phyloP scores from a whole-genome alignment of 1,140 invertebrate species.

The Linepithema humile region DNA sequence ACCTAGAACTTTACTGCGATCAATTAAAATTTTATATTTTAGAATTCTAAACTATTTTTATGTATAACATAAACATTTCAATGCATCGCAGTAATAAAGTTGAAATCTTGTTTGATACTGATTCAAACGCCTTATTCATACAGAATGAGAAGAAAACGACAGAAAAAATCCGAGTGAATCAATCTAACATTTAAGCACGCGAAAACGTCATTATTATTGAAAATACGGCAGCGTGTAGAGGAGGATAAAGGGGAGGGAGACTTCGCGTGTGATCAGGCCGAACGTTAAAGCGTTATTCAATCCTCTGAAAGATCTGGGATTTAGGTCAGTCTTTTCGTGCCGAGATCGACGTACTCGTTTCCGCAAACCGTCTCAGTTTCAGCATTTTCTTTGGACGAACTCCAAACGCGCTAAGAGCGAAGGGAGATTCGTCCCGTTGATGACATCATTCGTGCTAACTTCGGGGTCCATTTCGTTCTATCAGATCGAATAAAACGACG shows the following conservation, averaged over 20 bases:
- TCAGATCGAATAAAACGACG: not conserved
- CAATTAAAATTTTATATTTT: too few relatives aligned
- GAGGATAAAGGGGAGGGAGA: not conserved
- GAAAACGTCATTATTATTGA: constrained; percentile 55
- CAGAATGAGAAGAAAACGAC: not conserved
- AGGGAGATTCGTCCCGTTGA: constrained; percentile 1
- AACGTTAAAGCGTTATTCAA: constrained; percentile 34
- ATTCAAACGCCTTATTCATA: not conserved
- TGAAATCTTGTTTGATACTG: too few relatives aligned
- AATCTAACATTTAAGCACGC: constrained; percentile 37
- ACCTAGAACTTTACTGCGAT: too few relatives aligned
- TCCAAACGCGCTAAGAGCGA: constrained; percentile 18
- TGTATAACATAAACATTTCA: not conserved
- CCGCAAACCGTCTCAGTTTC: constrained; percentile 35
- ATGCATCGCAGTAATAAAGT: not conserved
- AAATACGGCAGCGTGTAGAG: not conserved
- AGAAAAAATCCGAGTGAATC: constrained; percentile 8
- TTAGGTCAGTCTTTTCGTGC: constrained; percentile 57
- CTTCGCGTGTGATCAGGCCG: not conserved
- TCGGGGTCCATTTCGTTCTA: constrained; percentile 15
- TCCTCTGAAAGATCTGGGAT: constrained; percentile 61
- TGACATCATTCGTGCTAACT: constrained; percentile 27
- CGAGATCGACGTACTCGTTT: constrained; percentile 11
- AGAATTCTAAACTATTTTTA: too few relatives aligned
- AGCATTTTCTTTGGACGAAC: constrained; percentile 34